Base-by-base conservation (phyloP, 2,113 vertebrate genomes). In the Hystrix brachyura region DNA sequence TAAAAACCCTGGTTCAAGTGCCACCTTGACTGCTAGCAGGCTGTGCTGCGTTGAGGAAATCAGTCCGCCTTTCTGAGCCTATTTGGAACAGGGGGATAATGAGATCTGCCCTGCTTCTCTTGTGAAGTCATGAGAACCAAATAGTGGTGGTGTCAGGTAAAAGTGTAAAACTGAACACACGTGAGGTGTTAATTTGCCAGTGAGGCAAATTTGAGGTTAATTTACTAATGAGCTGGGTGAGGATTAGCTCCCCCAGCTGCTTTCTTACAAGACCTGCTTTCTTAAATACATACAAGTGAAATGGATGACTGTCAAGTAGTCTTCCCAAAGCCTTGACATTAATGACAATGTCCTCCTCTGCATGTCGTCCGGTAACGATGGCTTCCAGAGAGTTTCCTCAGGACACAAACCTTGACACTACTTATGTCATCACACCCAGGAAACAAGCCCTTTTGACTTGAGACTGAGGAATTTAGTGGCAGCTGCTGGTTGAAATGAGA, bases 401-500 rank as follows among this genome's bases (percentile, higher is more conserved):
- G 65, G n/a, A 65, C 43, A 82, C 67, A 95, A 83, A 78, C 74
- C 59, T 79, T 15, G 23, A 17, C 13, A 2, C 59, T 13, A 9
- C 15, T 65, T 34, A 29, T 3, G 5, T 57, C 78, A 55, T 71
- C 38, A 27, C 34, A 74, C 23, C n/a, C n/a, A 34, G 71, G 14
- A 59, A 87, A 91, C 69, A 57, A 60, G 34, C 79, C 81, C 82
- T 69, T 95, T 67, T 78, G 46, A 85, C 79, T 95, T 60, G 11
- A 85, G 81, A 78, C 60, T 19, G 32, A 43, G 51, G 29, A 64
- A 55, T 86, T 78, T 55, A 62, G 72, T 46, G 14, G 62, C 86
- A 89, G 89, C 79, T 72, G 59, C 5, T 67, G 27, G 78, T 29
- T 83, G 83, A 72, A 89, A 94, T 81, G 76, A 87, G 71, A 89